Base-by-base conservation (phyloP, 2,888 invertebrate species). In the Eilema depressum region DNA sequence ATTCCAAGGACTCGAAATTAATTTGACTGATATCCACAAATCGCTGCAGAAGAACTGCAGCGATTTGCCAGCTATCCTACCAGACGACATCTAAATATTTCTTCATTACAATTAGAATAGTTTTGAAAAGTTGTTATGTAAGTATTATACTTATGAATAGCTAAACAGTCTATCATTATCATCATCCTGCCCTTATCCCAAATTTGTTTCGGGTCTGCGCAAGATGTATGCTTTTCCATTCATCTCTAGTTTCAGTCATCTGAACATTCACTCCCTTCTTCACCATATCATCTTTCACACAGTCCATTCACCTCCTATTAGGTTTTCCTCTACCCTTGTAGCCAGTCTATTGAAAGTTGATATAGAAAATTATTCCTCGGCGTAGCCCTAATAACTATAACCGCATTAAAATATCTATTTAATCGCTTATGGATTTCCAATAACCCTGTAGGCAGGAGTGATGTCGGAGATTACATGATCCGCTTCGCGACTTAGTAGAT, bases 371-470 rank as follows among this genome's bases (percentile, higher is more conserved):
- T 60, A 67, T 67, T 71, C 30, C 23, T 10, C 37, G 57, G 66
- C 66, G 33, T 62, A 66, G 61, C 63, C 7, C 20, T 63, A 77
- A 69, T 59, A 66, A 33, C 68, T 26, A 60, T 67, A 68, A 71
- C 57, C 57, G 63, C 63, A 66, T 72, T 73, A 71, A 37, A 75
- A 78, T 57, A 57, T 56, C 26, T 67, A 75, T 75, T 62, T 70
- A 70, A 78, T 71, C 64, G 60, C 64, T 47, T 47, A 37, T 64
- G 63, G 69, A 57, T 66, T 76, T 70, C 69, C 71, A 72, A 69
- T 69, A 69, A 66, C 66, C 60, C 26, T 63, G 33, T 56, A 53
- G 33, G 66, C 33, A 47, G 59, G 26, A 60, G 23, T 33, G 62
- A 59, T 63, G 25, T 63, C 66, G 70, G 47, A 63, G 57, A 70